Base-by-base conservation (phyloP, 2,797 vertebrate species). In the Helostoma temminkii region DNA sequence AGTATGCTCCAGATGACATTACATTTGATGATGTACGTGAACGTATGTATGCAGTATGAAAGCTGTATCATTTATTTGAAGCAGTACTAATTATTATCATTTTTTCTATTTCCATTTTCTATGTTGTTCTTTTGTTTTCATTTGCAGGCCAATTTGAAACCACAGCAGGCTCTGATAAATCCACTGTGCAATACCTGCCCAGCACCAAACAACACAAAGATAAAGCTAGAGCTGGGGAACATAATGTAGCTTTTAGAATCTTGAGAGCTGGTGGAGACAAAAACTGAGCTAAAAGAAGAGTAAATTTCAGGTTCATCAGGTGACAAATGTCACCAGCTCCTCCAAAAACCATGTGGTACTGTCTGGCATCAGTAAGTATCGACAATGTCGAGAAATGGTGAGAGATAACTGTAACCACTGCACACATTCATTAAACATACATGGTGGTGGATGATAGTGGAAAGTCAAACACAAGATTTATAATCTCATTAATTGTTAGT, bases 291-390 rank as follows among this genome's bases (percentile, higher is more conserved):
- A 42, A 42, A 42, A n/a, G 18, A 2, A 3, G 6, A n/a, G 39
- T 19, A 9, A 42, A 19, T n/a, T 5, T 42, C 10, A 2, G 41
- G 19, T 42, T n/a, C 7, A 19, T 19, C 5, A n/a, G 32, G 5
- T 55, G n/a, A 9, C 7, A 9, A 30, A 28, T 56, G 30, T 47
- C 30, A 18, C 14, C 25, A 12, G 18, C 54, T 47, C 15, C n/a
- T 46, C 10, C 14, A 24, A 50, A 48, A 41, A 25, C 22, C 49
- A 22, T 67, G 59, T 60, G 75, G 25, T 46, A 58, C 16, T 50
- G 58, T 52, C 62, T 61, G 10, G 19, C 53, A 8, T 68, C 24
- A 26, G 21, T 42, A 46, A 42, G 14, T 58, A 53, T 18, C 26
- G 54, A 10, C 52, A 39, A 39, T 39, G 37, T 3, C 15, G 18